Evolutionary conservation across 2,113 vertebrate species (phyloP), one percentile per base, ranked within the genome.

Genomic region (Spilogale gracilis): DNA sequence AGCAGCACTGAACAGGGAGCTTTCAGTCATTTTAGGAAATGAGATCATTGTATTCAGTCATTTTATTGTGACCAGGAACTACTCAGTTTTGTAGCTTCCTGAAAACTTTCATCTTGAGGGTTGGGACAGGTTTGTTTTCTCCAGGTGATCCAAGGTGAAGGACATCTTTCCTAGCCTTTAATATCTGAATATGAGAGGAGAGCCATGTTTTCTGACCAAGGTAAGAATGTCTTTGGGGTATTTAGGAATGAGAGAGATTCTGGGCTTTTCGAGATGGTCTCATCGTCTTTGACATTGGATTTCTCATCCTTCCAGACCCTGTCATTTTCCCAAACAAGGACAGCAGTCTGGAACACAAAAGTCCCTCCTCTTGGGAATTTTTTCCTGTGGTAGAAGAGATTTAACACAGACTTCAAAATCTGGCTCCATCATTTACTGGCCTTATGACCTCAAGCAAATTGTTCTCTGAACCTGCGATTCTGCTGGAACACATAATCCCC

Each of bases 401-500:
- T 81, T 74, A 85, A 89, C 83, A 89, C 54, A 92, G 86, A 88
- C 45, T 69, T 85, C 52, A 87, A 58, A 93, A 61, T 84, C 58
- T 89, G 60, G 9, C 65, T 92, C 25, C 10, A 45, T 80, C 16
- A 48, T 83, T 89, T 94, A 69, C 58, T 91, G 38, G 48, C 23
- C 21, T 5, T 38, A 20, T 56, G 78, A 67, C 25, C 17, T 94
- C 32, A 71, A 52, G 18, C 38, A 56, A 45, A 56, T 94, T 90
- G 65, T 82, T 83, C 43, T 87, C 32, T 60, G 63, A 81, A 93
- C 17, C 3, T 23, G 61, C 89, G 63, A 89, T 95, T 91, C 50
- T 89, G 12, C 38, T 89, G 52, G 58, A 92, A 96, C 89, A 95
- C 81, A 67, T 69, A 78, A 74, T 93, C 61, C 65, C 56, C 73